A percentile compares a stretch with the other conserved stretches of the same genome.
These are phyloP conservation scores for Bufo gargarizans DNA, from an alignment of 2,113 vertebrate species.

Conservation along the genomic window DNA sequence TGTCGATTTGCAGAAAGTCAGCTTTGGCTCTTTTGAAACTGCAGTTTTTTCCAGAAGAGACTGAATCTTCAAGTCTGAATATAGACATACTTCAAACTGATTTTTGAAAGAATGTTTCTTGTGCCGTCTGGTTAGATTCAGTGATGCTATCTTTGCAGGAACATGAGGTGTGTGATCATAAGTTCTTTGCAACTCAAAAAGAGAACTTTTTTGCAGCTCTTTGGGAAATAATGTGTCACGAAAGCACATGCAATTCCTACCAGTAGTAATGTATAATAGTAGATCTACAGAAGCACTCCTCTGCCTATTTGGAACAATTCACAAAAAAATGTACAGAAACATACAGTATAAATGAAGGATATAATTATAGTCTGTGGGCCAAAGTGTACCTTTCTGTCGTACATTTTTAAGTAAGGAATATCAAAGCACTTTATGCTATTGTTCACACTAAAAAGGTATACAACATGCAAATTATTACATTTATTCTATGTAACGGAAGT, in stretches of 20 bases:
- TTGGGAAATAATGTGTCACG: not conserved
- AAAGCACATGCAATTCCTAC: not conserved
- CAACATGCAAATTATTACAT: too few species aligned
- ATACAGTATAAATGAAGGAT: too few species aligned
- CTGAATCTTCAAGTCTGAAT: not conserved
- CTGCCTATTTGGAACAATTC: too few species aligned
- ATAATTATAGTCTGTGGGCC: too few species aligned
- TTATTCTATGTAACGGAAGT: too few species aligned
- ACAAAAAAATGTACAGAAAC: too few species aligned
- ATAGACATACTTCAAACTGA: not conserved
- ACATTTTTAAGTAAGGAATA: too few species aligned
- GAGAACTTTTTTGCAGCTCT: not conserved
- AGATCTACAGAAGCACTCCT: not conserved
- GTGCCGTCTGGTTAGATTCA: not conserved
- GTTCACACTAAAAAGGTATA: too few species aligned
- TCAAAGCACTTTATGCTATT: too few species aligned
- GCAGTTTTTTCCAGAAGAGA: not conserved
- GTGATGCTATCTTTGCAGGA: not conserved
- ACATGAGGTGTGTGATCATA: not conserved
- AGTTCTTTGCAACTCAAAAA: not conserved
- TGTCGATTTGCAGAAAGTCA: not conserved
- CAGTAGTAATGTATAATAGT: not conserved
- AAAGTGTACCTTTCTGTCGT: too few species aligned
- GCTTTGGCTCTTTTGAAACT: not conserved
- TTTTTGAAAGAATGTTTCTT: not conserved